Evolutionary conservation across 2,888 invertebrate genomes (phyloP).

Genomic region (Drosophila demipolita): DNA sequence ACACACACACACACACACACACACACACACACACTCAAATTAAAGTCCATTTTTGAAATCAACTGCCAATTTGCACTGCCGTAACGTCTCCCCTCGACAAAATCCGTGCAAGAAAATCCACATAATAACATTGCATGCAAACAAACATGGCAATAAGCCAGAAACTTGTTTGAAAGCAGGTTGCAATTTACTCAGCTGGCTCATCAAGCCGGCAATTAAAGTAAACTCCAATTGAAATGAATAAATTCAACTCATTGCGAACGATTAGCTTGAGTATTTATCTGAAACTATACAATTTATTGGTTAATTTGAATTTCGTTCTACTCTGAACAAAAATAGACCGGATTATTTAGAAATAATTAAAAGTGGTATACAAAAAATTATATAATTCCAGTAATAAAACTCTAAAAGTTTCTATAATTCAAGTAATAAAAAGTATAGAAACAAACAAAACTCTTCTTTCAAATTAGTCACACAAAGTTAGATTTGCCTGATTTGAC

Average conservation of each 20-base stretch:
- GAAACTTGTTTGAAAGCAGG: conserved; percentile 61
- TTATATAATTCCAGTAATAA: background rate
- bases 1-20: conserved; percentile 38
- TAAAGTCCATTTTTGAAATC: conserved; percentile 75
- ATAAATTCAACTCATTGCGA: background rate
- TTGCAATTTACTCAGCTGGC: conserved; percentile 32
- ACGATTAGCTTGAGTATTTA: background rate
- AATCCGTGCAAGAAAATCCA: conserved; percentile 35
- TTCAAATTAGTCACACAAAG: background rate
- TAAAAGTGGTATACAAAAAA: background rate
- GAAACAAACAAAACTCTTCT: background rate
- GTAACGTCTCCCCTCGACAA: conserved; percentile 14
- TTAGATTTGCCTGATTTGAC: background rate
- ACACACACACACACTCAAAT: conserved; percentile 58
- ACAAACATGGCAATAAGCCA: conserved; percentile 62
- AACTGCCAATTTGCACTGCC: conserved; percentile 71
- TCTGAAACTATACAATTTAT: background rate
- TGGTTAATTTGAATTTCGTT: background rate
- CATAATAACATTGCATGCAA: conserved; percentile 72
- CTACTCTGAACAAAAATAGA: background rate
- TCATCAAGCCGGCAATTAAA: background rate
- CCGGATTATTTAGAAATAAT: background rate
- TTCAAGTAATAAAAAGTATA: background rate
- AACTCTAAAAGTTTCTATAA: too few species aligned
- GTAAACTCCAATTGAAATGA: background rate